Evolutionary conservation across 2,797 vertebrate genomes (phyloP).

Genomic region (Chlorospingus semifuscus): DNA sequence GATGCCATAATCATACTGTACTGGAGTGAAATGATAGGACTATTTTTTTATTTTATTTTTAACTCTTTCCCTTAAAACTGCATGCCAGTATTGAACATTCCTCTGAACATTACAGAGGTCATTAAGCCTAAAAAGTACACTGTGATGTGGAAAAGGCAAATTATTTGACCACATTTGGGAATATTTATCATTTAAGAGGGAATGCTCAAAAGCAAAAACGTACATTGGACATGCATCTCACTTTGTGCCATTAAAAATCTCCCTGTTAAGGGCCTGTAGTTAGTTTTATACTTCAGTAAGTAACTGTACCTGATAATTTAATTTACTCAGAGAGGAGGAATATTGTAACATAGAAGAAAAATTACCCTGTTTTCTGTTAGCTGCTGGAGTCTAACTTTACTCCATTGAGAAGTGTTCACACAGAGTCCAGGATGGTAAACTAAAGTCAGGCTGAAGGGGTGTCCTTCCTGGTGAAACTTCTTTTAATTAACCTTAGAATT

Average conservation of each 20-base stretch:
- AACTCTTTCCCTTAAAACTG: not conserved
- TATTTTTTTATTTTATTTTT: not conserved
- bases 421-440: not conserved
- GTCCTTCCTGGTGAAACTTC: not conserved
- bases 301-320: not conserved
- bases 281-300: not conserved
- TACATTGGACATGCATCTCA: not conserved
- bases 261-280: not conserved
- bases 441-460: not conserved
- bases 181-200: not conserved
- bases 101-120: not conserved
- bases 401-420: not conserved
- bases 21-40: not conserved
- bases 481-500: constrained; percentile 7
- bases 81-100: not conserved
- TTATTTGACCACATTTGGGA: not conserved
- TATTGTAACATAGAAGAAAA: not conserved
- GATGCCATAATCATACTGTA: not conserved
- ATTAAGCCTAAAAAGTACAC: not conserved
- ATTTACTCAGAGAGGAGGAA: not conserved
- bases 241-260: not conserved
- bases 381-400: not conserved
- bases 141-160: not conserved
- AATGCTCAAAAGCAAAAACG: not conserved
- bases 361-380: not conserved